Base-by-base conservation (phyloP, 1,140 invertebrate species). In the Drosophila sucinea region DNA sequence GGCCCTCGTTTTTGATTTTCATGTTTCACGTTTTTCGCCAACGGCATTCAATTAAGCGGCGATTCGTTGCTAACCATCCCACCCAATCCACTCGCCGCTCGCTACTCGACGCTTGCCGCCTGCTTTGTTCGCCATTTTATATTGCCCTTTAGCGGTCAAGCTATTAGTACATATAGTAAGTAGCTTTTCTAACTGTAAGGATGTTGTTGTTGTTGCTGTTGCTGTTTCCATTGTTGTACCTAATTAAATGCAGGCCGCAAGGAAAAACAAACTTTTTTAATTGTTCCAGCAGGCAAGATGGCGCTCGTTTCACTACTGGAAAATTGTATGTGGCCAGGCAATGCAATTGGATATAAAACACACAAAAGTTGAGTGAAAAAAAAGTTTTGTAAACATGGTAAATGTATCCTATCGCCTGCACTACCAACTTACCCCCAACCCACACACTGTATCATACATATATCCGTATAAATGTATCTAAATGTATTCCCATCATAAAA, bases 31-130 rank as follows among this genome's bases (percentile, higher is more conserved):
- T 44, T 44, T 66, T 11, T 33, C 30, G 76, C 83, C 79, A 51
- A 60, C 30, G 83, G 83, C 83, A 83, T 86, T 86, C 83, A 83
- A 87, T 87, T 87, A 87, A 83, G 81, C 70, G 84, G 80, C 70
- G 25, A 51, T 51, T 72, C 84, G 81, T 70, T 82, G 77, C 62
- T 27, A n/a, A 47, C 23, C 10, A 10, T 8, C 4, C 23, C 17
- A 23, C 56, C 23, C 17, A 11, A 3, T 7, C 29, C 44, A 51
- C 44, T 51, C 44, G 44, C 25, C n/a, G 3, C 23, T 27, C 33
- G 30, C 51, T 30, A 33, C 11, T 30, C 23, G 27, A 11, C 11
- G 35, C 35, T 38, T 38, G 35, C 35, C 10, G 35, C 35, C 8
- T 38, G 10, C 8, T 17, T 17, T 10, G 2, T 38, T 11, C 10